Conservation (phyloP, 1,140 invertebrate genomes). For the Rhagoletis pomonella region DNA sequence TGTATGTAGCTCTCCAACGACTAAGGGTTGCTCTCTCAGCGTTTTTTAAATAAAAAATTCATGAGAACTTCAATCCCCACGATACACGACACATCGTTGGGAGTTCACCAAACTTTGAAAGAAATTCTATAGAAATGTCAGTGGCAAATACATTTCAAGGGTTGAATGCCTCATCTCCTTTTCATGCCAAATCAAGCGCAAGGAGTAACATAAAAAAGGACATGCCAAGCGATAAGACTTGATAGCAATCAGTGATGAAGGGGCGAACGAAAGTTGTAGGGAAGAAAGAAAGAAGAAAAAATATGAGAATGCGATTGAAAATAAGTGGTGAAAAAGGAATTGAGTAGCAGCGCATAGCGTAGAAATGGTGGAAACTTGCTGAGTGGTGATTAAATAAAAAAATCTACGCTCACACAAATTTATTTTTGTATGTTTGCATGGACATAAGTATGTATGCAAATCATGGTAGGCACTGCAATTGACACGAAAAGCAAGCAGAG, state of each 20-base stretch:
- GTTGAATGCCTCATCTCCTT: constrained; percentile 5
- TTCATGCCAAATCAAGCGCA: background rate
- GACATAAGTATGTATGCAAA: no score
- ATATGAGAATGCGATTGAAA: background rate
- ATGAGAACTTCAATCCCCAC: background rate
- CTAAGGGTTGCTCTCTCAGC: background rate
- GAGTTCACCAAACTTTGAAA: background rate
- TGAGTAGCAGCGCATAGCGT: background rate
- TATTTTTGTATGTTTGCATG: no score
- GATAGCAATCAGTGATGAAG: background rate
- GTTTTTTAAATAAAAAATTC: background rate
- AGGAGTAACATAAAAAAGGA: background rate
- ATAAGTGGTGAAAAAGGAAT: background rate
- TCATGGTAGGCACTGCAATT: constrained; percentile 3
- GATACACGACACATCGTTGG: background rate
- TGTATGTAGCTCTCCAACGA: background rate
- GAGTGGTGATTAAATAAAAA: background rate
- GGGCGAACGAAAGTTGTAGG: background rate
- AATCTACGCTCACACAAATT: no score
- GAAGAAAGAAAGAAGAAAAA: background rate
- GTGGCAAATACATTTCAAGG: background rate
- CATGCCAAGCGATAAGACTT: background rate
- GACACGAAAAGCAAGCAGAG: constrained; percentile 43
- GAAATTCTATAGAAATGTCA: background rate
- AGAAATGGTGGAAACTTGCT: background rate